phyloP scores from a whole-genome alignment of 2,888 invertebrate species.

The Onchidella celtica region DNA sequence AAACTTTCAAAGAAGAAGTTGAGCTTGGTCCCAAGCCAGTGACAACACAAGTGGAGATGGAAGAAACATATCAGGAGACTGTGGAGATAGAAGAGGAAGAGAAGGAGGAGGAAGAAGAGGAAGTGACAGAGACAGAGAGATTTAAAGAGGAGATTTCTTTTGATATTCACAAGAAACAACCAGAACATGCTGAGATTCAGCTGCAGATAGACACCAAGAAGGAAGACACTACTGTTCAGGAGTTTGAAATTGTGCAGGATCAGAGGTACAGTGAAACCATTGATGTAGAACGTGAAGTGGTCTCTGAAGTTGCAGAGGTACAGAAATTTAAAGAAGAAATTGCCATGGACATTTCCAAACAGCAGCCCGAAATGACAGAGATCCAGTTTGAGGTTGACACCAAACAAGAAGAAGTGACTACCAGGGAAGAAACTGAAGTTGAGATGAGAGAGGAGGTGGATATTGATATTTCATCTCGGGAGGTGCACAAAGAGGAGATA shows the following conservation, averaged over 20 bases:
- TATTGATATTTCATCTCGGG: conserved; percentile 26
- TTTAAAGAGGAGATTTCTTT: conserved; percentile 52
- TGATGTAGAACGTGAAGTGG: conserved; percentile 37
- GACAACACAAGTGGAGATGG: conserved; percentile 2
- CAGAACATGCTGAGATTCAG: conserved; percentile 29
- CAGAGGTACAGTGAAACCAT: conserved; percentile 29
- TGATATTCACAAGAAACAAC: conserved; percentile 46
- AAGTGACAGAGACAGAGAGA: conserved; percentile 31
- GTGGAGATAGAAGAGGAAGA: background rate
- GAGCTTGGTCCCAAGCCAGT: conserved; percentile 26
- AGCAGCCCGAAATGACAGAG: conserved; percentile 54
- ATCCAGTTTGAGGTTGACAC: conserved; percentile 35
- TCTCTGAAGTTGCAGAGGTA: conserved; percentile 27
- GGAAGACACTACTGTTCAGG: conserved; percentile 32
- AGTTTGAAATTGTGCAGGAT: conserved; percentile 27
- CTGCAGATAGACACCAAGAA: conserved; percentile 43
- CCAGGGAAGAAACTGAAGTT: conserved; percentile 48
- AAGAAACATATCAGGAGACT: conserved; percentile 6
- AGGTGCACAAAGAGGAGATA: conserved; percentile 55
- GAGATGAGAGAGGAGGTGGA: conserved; percentile 43
- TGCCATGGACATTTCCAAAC: conserved; percentile 48
- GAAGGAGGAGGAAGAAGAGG: background rate
- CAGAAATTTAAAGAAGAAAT: conserved; percentile 52
- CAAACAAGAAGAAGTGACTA: conserved; percentile 37
- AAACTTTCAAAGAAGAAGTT: conserved; percentile 43